Percentiles rank a stretch among this genome's conserved stretches.
Conservation (phyloP, 2,113 vertebrate genomes). For the Macrotus californicus region DNA sequence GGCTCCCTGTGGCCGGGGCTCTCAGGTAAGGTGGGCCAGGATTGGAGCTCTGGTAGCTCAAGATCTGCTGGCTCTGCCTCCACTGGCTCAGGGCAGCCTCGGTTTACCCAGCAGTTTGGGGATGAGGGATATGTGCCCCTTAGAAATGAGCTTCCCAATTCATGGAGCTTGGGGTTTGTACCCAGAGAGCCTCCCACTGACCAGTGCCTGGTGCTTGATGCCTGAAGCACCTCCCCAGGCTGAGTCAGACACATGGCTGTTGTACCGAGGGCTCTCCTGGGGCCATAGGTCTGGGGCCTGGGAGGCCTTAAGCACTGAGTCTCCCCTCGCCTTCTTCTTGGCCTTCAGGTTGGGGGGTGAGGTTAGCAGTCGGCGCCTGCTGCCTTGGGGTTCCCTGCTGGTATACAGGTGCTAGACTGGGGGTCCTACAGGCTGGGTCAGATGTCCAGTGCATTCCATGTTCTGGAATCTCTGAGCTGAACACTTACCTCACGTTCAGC, state of each 20-base stretch:
- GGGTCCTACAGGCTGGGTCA: not conserved
- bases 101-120: not conserved
- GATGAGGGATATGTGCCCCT: fast-evolving
- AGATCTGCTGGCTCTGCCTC: too few species aligned
- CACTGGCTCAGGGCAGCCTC: not conserved
- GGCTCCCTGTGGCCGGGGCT: not conserved
- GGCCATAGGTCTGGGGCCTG: fast-evolving
- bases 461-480: not conserved
- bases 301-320: not conserved
- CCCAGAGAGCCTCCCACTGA: not conserved
- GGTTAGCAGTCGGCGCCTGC: not conserved
- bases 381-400: too few species aligned
- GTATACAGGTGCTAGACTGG: too few species aligned
- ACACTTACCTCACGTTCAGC: too few species aligned
- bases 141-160: fast-evolving
- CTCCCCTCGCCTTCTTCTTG: not conserved
- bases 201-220: fast-evolving
- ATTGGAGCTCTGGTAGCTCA: too few species aligned
- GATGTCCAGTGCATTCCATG: fast-evolving
- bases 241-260: fast-evolving
- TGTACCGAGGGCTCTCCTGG: not conserved
- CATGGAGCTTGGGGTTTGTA: not conserved
- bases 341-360: not conserved
- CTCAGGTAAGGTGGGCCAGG: fast-evolving
- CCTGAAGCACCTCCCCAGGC: fast-evolving